Evolutionary conservation across 2,113 vertebrate species (phyloP).

Genomic region (Puma concolor): DNA sequence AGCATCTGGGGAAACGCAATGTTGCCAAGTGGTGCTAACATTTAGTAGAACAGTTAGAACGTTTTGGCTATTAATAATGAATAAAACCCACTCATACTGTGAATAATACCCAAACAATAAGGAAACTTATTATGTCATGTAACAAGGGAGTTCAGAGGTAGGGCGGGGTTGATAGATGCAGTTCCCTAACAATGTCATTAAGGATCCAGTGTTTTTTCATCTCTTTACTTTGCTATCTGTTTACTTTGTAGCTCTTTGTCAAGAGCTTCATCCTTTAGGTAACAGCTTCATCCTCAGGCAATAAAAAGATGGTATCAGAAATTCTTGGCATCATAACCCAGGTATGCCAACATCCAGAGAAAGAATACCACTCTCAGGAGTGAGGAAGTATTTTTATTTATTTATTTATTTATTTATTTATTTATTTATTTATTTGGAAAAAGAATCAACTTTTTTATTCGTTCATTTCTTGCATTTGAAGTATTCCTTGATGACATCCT

Average conservation of each 20-base stretch:
- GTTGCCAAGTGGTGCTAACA: not conserved
- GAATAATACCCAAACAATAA: slow-evolving; percentile 48
- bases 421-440: too few relatives aligned
- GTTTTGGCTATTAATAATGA: slow-evolving; percentile 44
- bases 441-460: too few relatives aligned
- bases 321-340: not conserved
- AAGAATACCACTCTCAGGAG: not conserved
- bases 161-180: not conserved
- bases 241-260: not conserved
- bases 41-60: not conserved
- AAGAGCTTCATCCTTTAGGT: not conserved
- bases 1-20: not conserved
- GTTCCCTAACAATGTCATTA: not conserved
- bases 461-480: too few relatives aligned
- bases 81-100: not conserved
- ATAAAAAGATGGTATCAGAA: not conserved
- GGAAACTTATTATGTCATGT: slow-evolving; percentile 8
- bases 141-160: slow-evolving; percentile 46
- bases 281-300: not conserved
- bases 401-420: too few relatives aligned
- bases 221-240: not conserved
- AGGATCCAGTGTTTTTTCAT: not conserved
- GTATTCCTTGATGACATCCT: too few relatives aligned
- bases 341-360: not conserved
- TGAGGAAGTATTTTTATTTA: not conserved